Evolutionary conservation across 2,113 vertebrate genomes (phyloP).

Genomic region (Sapajus apella): DNA sequence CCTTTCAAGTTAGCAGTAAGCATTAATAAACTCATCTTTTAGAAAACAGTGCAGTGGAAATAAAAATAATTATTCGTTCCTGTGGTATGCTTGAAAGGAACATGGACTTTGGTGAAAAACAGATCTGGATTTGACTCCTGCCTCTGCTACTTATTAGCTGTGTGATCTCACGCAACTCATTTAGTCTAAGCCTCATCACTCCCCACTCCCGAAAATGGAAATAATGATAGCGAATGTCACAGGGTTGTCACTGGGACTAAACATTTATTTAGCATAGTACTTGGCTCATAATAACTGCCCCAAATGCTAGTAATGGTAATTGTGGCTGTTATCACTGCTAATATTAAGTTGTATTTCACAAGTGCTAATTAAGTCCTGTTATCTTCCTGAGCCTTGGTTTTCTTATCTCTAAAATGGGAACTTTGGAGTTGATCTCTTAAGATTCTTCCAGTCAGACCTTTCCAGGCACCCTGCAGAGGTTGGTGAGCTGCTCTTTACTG

Average conservation of each 20-base stretch:
- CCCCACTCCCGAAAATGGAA: neutral
- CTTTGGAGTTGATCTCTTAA: neutral
- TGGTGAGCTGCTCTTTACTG: neutral
- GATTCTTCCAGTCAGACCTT: neutral
- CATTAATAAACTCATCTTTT: neutral
- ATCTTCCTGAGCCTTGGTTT: slow-evolving; percentile 5
- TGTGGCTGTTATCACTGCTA: slow-evolving; percentile 28
- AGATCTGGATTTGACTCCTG: neutral
- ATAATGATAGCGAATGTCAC: neutral
- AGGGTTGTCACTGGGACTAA: neutral
- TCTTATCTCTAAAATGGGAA: slow-evolving; percentile 37
- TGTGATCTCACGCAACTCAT: neutral
- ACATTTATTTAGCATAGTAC: neutral
- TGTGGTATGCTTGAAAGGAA: neutral
- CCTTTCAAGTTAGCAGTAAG: neutral
- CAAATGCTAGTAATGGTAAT: neutral
- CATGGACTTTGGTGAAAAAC: neutral
- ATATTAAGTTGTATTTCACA: slow-evolving; percentile 47
- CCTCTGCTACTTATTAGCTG: neutral
- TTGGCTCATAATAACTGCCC: neutral
- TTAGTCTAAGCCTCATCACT: neutral
- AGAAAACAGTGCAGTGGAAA: neutral
- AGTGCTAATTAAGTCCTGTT: slow-evolving; percentile 51
- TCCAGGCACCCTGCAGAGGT: neutral
- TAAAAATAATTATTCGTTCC: neutral